phyloP scores from a whole-genome alignment of 2,113 vertebrate species.

The Cyprichromis sp. region DNA sequence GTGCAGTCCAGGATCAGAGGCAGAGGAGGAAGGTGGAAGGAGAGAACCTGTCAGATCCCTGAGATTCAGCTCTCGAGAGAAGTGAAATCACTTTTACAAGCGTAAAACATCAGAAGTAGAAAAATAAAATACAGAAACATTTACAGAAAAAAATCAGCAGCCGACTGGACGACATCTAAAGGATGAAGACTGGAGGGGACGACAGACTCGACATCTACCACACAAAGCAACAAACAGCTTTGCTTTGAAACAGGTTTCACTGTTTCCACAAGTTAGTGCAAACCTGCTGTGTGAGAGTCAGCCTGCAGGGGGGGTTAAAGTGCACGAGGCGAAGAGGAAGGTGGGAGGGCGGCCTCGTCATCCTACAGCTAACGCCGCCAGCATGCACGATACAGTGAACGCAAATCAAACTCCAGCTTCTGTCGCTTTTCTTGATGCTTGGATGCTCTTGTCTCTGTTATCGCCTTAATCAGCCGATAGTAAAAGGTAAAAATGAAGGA shows the following conservation, averaged over 20 bases:
- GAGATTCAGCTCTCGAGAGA: background rate
- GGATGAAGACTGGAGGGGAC: background rate
- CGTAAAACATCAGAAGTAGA: background rate
- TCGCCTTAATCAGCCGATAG: background rate
- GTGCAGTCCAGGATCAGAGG: constrained; percentile 13
- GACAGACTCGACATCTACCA: constrained; percentile 21
- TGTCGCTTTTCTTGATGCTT: background rate
- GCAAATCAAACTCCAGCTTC: background rate
- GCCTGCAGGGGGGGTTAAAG: background rate
- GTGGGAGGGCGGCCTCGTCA: too few relatives aligned
- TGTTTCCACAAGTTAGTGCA: background rate
- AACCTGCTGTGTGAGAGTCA: background rate
- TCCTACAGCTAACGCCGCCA: background rate
- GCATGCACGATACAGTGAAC: background rate
- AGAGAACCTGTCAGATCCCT: background rate
- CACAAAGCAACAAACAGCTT: constrained; percentile 21
- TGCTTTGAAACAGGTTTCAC: background rate
- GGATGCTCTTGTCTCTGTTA: background rate
- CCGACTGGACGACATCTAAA: constrained; percentile 26
- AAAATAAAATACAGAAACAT: background rate
- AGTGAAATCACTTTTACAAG: background rate
- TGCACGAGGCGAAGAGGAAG: background rate
- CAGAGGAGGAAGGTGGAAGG: constrained; percentile 5
- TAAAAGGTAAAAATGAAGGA: background rate
- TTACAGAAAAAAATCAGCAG: background rate